Conservation (phyloP, 2,888 invertebrate species). For the Noctua fimbriata region DNA sequence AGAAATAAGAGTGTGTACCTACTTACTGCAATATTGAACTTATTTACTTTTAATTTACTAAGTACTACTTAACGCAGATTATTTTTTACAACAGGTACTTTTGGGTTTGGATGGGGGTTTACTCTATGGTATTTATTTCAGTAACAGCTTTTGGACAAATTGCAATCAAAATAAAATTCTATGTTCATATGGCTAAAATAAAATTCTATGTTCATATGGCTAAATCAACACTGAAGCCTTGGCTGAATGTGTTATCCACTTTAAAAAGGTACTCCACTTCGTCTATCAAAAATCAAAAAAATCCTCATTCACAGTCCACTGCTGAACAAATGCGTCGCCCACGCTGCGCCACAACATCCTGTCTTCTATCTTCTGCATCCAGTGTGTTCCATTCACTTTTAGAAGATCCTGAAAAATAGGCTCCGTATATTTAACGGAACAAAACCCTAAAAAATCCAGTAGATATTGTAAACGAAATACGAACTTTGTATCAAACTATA, state of each 20-base stretch:
- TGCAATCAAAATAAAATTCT: not conserved
- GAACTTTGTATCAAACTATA: constrained; percentile 37
- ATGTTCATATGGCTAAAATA: not conserved
- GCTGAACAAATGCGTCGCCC: not conserved
- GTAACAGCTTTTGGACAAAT: not conserved
- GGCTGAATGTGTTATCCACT: too few species aligned
- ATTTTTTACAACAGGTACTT: not conserved
- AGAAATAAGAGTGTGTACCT: constrained; percentile 10
- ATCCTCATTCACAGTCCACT: not conserved
- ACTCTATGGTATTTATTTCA: not conserved
- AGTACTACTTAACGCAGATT: not conserved
- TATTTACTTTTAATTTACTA: constrained; percentile 20
- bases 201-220: not conserved
- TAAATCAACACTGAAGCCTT: not conserved
- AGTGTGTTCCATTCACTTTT: not conserved
- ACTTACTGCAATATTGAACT: not conserved
- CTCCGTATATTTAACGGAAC: not conserved
- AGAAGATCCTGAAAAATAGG: not conserved
- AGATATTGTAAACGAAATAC: constrained; percentile 35
- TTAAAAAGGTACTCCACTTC: not conserved
- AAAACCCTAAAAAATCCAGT: not conserved
- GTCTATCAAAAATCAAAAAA: not conserved
- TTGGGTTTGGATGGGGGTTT: not conserved
- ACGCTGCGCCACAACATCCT: not conserved
- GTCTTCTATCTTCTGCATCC: not conserved